Evolutionary conservation across 2,888 invertebrate genomes (phyloP).

Genomic region (Dryobota labecula): DNA sequence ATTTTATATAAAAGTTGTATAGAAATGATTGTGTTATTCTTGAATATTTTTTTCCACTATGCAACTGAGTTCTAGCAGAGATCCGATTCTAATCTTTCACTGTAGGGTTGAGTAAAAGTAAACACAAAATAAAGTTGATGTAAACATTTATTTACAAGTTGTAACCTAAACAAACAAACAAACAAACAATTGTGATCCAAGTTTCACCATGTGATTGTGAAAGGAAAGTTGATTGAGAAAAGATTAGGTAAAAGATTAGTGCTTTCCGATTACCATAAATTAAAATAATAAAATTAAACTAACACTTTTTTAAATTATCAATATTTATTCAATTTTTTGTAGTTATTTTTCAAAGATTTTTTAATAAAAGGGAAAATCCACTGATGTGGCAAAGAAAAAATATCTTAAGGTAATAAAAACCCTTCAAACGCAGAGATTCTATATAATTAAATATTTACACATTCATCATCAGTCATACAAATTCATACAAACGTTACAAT

Average conservation of each 20-base stretch:
- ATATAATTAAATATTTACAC: slow-evolving; percentile 62
- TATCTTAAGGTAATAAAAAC: slow-evolving; percentile 57
- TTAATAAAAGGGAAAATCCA: slow-evolving; percentile 29
- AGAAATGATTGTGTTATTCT: too few species aligned
- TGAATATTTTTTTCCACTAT: too few species aligned
- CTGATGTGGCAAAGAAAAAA: slow-evolving; percentile 40
- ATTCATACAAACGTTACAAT: slow-evolving; percentile 62
- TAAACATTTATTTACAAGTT: slow-evolving; percentile 65
- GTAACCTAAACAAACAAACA: slow-evolving; percentile 65
- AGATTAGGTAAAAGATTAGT: slow-evolving; percentile 24
- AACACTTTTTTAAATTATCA: slow-evolving; percentile 31
- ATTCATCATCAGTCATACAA: slow-evolving; percentile 54
- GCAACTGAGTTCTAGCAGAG: too few species aligned
- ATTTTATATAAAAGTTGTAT: too few species aligned
- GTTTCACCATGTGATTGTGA: slow-evolving; percentile 48
- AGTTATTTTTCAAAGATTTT: slow-evolving; percentile 21
- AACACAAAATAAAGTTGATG: slow-evolving; percentile 46
- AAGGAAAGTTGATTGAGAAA: slow-evolving; percentile 43
- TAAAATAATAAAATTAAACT: slow-evolving; percentile 46
- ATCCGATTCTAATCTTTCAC: too few species aligned
- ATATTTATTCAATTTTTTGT: slow-evolving; percentile 29
- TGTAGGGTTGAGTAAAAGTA: slow-evolving; percentile 17
- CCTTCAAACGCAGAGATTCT: slow-evolving; percentile 60
- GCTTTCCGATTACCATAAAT: slow-evolving; percentile 44
- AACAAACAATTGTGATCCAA: slow-evolving; percentile 59